A percentile compares a stretch with the other conserved stretches of the same genome.
Evolutionary conservation across 2,797 vertebrate species (phyloP).

Genomic region (Sebastes melanostomus): DNA sequence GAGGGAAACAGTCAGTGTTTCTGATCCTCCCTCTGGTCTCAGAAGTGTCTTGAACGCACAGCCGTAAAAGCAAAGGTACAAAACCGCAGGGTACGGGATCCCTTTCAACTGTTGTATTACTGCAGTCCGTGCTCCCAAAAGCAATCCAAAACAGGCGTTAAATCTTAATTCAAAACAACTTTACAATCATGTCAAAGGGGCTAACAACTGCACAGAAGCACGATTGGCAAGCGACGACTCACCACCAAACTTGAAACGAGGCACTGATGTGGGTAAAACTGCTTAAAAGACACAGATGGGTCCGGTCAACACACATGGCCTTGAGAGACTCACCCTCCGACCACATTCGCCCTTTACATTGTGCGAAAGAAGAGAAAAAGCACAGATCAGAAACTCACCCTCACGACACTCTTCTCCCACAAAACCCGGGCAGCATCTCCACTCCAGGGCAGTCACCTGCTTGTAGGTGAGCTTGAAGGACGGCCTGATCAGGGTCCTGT

Average conservation of each 20-base stretch:
- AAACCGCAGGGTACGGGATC: conserved; percentile 30
- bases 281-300: conserved; percentile 61
- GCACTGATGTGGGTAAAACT: conserved; percentile 57
- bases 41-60: conserved; percentile 18
- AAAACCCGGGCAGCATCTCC: conserved; percentile 97
- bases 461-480: conserved; percentile 91
- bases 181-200: conserved; percentile 38
- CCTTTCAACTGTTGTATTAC: conserved; percentile 55
- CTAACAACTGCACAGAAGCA: conserved; percentile 42
- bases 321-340: conserved; percentile 8
- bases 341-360: background rate
- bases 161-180: conserved; percentile 50
- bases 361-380: background rate
- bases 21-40: conserved; percentile 23
- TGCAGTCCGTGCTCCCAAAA: conserved; percentile 10
- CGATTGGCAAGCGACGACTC: conserved; percentile 35
- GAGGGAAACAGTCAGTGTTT: background rate
- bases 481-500: conserved; percentile 93
- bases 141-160: conserved; percentile 52
- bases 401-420: conserved; percentile 91
- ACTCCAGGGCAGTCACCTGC: conserved; percentile 92
- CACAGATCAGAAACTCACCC: conserved; percentile 79
- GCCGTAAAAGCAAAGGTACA: conserved; percentile 46
- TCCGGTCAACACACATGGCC: conserved; percentile 27
- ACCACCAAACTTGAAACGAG: conserved; percentile 43